phyloP scores from a whole-genome alignment of 1,140 invertebrate species.

The Formica selysi region DNA sequence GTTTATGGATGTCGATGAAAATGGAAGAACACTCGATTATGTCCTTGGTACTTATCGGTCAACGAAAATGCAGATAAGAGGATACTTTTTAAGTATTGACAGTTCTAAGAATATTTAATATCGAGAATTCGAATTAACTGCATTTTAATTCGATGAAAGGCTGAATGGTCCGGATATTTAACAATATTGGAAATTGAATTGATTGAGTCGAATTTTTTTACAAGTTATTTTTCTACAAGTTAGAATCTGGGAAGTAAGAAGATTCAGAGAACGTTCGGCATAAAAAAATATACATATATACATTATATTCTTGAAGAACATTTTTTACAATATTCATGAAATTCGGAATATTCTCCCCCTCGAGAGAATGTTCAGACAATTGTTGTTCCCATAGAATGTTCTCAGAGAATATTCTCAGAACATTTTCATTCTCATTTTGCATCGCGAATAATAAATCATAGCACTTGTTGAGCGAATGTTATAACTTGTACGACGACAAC shows the following conservation, averaged over 20 bases:
- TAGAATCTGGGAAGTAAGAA: background rate
- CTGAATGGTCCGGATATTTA: background rate
- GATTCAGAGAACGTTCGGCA: background rate
- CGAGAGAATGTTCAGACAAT: background rate
- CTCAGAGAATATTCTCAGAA: slow-evolving; percentile 44
- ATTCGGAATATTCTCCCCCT: background rate
- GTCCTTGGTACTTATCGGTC: background rate
- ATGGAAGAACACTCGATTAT: background rate
- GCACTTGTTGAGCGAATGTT: slow-evolving; percentile 29
- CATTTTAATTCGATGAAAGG: background rate
- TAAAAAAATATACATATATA: background rate
- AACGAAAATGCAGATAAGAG: background rate
- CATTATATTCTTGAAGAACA: background rate
- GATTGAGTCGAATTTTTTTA: too few relatives aligned
- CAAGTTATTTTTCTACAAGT: too few relatives aligned
- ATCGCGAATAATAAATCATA: slow-evolving; percentile 8
- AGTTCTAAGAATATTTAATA: background rate
- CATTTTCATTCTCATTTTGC: slow-evolving; percentile 18
- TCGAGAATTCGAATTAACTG: background rate
- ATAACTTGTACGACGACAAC: slow-evolving; percentile 16
- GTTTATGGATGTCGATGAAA: background rate
- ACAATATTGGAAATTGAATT: background rate
- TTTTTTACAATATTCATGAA: slow-evolving; percentile 1
- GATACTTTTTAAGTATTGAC: background rate
- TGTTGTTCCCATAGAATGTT: slow-evolving; percentile 7